Percentiles rank a stretch among this genome's conserved stretches.
Evolutionary conservation across 2,888 invertebrate species (phyloP).

Genomic region (Drosophila trichaetosa): DNA sequence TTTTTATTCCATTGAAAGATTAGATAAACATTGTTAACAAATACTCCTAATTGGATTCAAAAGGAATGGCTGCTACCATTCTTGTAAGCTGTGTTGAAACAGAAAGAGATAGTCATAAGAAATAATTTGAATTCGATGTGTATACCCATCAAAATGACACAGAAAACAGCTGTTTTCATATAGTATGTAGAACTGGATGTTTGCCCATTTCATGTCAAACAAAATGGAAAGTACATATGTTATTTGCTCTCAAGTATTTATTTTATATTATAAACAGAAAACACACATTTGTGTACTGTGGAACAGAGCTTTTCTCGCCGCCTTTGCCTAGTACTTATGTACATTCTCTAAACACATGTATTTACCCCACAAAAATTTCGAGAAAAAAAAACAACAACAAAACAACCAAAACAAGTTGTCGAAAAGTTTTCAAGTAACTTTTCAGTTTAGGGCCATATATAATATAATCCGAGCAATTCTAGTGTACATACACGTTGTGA

Average conservation of each 20-base stretch:
- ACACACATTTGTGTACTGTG: background rate
- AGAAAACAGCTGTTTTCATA: constrained; percentile 35
- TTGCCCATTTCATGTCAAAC: constrained; percentile 28
- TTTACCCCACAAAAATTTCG: constrained; percentile 5
- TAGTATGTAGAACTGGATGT: constrained; percentile 1
- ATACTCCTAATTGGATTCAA: background rate
- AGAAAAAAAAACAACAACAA: constrained; percentile 4
- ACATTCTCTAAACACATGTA: constrained; percentile 3
- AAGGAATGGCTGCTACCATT: background rate
- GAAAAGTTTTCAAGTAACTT: constrained; percentile 16
- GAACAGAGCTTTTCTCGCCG: constrained; percentile 3
- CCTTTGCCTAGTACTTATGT: background rate
- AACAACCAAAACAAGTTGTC: background rate
- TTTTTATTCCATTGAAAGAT: too few species aligned
- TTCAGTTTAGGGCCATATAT: constrained; percentile 1
- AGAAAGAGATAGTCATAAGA: background rate
- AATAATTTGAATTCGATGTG: background rate
- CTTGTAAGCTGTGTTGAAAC: background rate
- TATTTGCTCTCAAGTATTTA: constrained; percentile 16
- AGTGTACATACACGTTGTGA: constrained; percentile 22
- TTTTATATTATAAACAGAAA: constrained; percentile 13
- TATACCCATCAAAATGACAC: constrained; percentile 2
- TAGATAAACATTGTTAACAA: background rate
- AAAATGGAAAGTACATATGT: constrained; percentile 11
- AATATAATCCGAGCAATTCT: constrained; percentile 28